Conservation (phyloP, 2,888 invertebrate species). For the Meiosimyza decipiens region DNA sequence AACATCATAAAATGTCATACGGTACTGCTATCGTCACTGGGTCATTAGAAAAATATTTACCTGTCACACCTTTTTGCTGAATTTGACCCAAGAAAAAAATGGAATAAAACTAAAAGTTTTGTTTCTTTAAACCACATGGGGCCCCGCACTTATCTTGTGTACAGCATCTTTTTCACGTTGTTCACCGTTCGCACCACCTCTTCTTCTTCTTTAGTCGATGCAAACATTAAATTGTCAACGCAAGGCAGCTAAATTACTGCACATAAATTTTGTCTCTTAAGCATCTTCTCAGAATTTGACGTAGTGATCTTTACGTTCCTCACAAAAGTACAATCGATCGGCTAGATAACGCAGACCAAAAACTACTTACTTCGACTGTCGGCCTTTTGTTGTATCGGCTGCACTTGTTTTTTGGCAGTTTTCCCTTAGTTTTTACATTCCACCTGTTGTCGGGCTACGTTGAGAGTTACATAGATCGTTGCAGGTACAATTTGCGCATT, state of each 20-base stretch:
- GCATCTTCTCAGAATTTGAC: conserved; percentile 16
- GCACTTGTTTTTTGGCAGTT: background rate
- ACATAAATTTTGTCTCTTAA: too few species aligned
- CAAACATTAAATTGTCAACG: background rate
- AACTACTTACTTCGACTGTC: too few species aligned
- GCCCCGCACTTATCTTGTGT: background rate
- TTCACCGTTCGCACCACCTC: background rate
- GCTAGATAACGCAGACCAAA: background rate
- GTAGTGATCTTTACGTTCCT: background rate
- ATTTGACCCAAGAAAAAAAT: background rate
- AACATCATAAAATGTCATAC: too few species aligned
- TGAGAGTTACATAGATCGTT: background rate
- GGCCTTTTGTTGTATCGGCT: background rate
- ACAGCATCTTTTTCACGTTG: background rate
- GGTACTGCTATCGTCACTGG: background rate
- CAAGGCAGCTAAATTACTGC: background rate
- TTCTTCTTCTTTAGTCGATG: background rate
- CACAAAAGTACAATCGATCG: conserved; percentile 2
- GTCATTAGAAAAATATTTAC: conserved; percentile 19
- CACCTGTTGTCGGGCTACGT: conserved; percentile 16
- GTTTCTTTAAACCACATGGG: conserved; percentile 13
- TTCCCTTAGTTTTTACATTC: background rate
- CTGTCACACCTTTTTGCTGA: conserved; percentile 22
- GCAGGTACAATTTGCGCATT: background rate
- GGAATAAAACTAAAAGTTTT: background rate